These are phyloP conservation scores for Coregonus ussuriensis DNA, from an alignment of 2,797 vertebrate genomes.

Conservation along the genomic window DNA sequence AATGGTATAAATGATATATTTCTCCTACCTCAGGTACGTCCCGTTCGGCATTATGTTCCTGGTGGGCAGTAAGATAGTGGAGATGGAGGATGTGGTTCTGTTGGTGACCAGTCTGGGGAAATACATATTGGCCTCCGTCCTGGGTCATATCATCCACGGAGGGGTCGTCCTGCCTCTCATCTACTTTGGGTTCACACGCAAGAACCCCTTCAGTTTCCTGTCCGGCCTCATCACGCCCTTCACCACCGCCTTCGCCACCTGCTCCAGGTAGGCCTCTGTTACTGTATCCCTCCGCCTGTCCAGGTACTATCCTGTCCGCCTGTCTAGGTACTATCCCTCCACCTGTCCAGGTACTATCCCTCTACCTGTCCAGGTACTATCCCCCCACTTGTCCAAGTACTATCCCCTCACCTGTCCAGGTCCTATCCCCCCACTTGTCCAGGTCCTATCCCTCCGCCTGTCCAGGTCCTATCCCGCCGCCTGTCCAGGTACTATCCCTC, in stretches of 20 bases:
- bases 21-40: slow-evolving; percentile 84
- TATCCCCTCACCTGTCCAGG: neutral
- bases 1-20: neutral
- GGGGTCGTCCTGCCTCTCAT: slow-evolving; percentile 91
- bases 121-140: slow-evolving; percentile 93
- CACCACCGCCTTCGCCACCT: slow-evolving; percentile 95
- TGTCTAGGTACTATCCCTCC: neutral
- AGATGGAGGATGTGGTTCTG: slow-evolving; percentile 92
- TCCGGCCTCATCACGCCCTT: slow-evolving; percentile 93
- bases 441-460: neutral
- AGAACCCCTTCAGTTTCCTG: slow-evolving; percentile 93
- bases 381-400: neutral
- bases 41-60: slow-evolving; percentile 97
- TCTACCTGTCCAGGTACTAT: neutral
- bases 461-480: too few relatives aligned
- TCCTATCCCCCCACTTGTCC: neutral
- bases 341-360: neutral
- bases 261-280: slow-evolving; percentile 74
- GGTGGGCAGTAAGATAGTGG: slow-evolving; percentile 97
- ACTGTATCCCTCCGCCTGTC: neutral
- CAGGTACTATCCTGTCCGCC: neutral
- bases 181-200: slow-evolving; percentile 90
- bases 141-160: slow-evolving; percentile 95
- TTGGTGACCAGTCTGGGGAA: slow-evolving; percentile 95
- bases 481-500: too few relatives aligned